Evolutionary conservation across 1,140 invertebrate genomes (phyloP).

Genomic region (Conus ventricosus): DNA sequence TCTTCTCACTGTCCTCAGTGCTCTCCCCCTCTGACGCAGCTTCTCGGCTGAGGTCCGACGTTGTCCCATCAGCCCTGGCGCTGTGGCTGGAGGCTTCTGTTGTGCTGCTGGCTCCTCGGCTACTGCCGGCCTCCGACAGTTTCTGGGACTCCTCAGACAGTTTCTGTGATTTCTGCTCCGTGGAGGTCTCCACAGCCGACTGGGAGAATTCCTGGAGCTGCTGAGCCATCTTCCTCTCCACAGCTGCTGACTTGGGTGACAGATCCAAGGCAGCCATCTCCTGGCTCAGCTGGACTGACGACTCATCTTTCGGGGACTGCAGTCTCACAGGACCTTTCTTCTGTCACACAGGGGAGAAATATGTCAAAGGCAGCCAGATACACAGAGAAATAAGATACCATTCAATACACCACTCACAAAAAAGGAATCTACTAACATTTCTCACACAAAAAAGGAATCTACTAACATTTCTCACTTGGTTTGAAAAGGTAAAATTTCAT

Average conservation of each 20-base stretch:
- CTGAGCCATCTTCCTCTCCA: constrained; percentile 74
- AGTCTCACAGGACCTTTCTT: constrained; percentile 32
- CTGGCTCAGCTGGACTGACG: constrained; percentile 13
- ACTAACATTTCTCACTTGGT: no score
- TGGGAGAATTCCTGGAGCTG: constrained; percentile 72
- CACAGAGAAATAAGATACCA: neutral
- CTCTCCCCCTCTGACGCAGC: constrained; percentile 64
- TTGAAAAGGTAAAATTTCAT: no score
- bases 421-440: no score
- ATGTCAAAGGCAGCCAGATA: neutral
- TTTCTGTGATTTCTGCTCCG: constrained; percentile 22
- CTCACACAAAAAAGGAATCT: no score
- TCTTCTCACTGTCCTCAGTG: constrained; percentile 69
- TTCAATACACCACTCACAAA: neutral
- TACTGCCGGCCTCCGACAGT: constrained; percentile 41
- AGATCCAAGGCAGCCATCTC: constrained; percentile 9
- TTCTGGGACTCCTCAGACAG: constrained; percentile 41
- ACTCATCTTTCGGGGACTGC: constrained; percentile 29
- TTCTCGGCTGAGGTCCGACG: constrained; percentile 62
- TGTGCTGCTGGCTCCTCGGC: constrained; percentile 50
- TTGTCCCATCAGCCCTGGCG: constrained; percentile 50
- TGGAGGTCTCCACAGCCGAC: constrained; percentile 23
- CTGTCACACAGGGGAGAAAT: neutral
- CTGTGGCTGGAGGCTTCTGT: constrained; percentile 52
- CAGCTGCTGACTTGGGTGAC: constrained; percentile 44